phyloP scores from a whole-genome alignment of 2,113 vertebrate species.

The Mobula hypostoma region DNA sequence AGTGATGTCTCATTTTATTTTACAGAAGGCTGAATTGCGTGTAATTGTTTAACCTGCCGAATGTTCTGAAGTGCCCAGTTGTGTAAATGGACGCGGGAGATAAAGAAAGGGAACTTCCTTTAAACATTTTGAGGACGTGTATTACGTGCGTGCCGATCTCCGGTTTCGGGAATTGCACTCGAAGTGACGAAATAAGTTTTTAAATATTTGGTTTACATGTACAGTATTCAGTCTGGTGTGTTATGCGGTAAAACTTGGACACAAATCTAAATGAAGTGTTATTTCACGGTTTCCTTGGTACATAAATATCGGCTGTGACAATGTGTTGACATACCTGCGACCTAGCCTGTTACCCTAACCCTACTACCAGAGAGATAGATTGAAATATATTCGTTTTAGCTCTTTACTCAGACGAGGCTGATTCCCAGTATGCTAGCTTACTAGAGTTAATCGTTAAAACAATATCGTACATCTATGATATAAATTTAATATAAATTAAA shows the following conservation, averaged over 20 bases:
- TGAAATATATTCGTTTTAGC: background rate
- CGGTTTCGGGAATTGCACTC: too few relatives aligned
- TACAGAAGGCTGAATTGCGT: background rate
- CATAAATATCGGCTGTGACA: background rate
- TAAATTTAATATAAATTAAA: too few relatives aligned
- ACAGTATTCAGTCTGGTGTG: background rate
- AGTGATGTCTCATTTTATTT: background rate
- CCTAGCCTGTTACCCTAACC: background rate
- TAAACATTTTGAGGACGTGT: background rate
- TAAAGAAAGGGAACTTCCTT: background rate
- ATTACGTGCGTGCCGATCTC: background rate
- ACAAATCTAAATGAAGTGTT: background rate
- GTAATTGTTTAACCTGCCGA: background rate
- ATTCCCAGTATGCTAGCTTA: background rate
- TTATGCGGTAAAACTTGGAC: background rate
- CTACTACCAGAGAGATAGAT: background rate
- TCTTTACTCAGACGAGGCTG: background rate
- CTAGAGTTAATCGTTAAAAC: background rate
- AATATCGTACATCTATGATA: background rate
- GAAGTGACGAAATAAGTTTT: background rate
- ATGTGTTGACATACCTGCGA: background rate
- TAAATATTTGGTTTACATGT: background rate
- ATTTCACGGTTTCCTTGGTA: background rate
- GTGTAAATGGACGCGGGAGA: background rate
- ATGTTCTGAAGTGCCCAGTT: background rate